Conservation (phyloP, 2,888 invertebrate genomes). For the Embidobia sp. region DNA sequence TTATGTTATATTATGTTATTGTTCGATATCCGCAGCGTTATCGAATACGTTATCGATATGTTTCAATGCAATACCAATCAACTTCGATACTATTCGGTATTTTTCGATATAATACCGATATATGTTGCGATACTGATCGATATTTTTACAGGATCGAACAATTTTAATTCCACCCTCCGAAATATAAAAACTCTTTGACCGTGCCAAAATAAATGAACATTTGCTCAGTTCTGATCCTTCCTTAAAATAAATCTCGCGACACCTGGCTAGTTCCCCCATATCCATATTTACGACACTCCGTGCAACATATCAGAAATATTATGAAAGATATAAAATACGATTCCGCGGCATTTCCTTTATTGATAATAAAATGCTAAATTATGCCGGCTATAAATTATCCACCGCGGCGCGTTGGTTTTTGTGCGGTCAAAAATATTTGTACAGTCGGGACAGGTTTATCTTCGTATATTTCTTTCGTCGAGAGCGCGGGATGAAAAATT, state of each 20-base stretch:
- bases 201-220: constrained; percentile 21
- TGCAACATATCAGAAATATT: constrained; percentile 47
- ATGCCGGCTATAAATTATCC: constrained; percentile 35
- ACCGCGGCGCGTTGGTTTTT: constrained; percentile 13
- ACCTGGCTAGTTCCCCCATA: constrained; percentile 23
- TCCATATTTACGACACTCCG: constrained; percentile 39
- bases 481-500: constrained; percentile 15
- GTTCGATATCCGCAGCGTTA: no score
- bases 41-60: no score
- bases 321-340: constrained; percentile 50
- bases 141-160: no score
- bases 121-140: no score
- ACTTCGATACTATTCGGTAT: no score
- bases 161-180: neutral
- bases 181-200: neutral
- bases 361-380: constrained; percentile 50
- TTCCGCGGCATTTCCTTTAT: constrained; percentile 39
- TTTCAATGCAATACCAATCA: no score
- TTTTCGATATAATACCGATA: no score
- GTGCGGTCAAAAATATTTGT: constrained; percentile 31
- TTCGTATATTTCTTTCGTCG: constrained; percentile 20
- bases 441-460: constrained; percentile 28
- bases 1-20: no score
- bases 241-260: constrained; percentile 31
- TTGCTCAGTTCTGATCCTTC: constrained; percentile 27